Base-by-base conservation (phyloP, 2,888 invertebrate genomes). In the Volucella inanis region DNA sequence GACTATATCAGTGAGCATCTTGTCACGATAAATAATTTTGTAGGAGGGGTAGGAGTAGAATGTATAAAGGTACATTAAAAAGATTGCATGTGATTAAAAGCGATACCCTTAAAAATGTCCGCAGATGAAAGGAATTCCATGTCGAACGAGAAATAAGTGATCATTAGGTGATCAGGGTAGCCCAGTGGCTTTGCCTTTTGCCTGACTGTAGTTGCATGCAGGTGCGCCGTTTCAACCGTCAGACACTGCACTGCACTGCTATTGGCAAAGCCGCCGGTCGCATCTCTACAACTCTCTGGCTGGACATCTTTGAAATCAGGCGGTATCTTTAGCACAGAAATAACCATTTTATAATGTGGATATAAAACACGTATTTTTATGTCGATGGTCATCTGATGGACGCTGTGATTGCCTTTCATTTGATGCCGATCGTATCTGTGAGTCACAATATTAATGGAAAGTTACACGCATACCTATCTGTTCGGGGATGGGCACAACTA, bases 41-140 rank as follows among this genome's bases (percentile, higher is more conserved):
- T 14, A 45, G 45, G 41, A 47, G 15, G 67, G 54, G 54, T 55
- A 45, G 71, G 83, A 76, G 71, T 76, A 71, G 61, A 72, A 49
- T 49, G 38, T 76, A 72, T 68, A 76, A 47, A 77, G 71, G 14
- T 67, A 52, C 72, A 77, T 80, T 76, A 59, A 76, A 80, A 67
- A 85, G 85, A 85, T 85, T 72, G 85, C 85, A 81, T 85, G 85
- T 77, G 85, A 85, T 85, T 77, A 85, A 85, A 76, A 22, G 81
- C 64, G 77, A 81, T 77, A 81, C 72, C 72, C 72, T 68, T 85
- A 83, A 87, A 88, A 88, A 88, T 89, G 89, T 88, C 87, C 87
- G 87, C 87, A 88, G 88, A 88, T 89, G 89, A 89, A 89, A 89
- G 89, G 89, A 89, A 89, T 89, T 89, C 87, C 89, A 88, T 89